Conservation (phyloP, 2,888 invertebrate species). For the Onthophagus sagittarius region DNA sequence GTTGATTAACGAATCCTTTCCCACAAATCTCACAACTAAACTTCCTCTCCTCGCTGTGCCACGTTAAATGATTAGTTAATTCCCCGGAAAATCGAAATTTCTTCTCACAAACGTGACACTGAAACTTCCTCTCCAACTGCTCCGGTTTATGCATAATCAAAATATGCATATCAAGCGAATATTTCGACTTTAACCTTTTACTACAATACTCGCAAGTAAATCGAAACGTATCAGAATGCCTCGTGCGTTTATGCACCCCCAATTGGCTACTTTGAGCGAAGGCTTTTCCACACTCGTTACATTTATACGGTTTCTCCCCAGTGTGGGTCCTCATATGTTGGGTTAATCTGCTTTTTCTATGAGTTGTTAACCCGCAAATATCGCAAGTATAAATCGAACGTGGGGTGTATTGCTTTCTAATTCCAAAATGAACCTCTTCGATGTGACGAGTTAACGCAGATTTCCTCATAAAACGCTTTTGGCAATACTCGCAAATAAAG, state of each 20-base stretch:
- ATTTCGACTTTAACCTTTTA: background rate
- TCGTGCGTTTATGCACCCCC: background rate
- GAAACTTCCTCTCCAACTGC: background rate
- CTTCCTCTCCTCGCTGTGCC: conserved; percentile 1
- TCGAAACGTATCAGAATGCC: background rate
- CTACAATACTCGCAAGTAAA: background rate
- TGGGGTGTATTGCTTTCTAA: background rate
- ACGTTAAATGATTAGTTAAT: background rate
- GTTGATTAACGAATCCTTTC: background rate
- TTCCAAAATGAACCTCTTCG: background rate
- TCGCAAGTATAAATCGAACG: conserved; percentile 2
- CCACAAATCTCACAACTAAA: background rate
- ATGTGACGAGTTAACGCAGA: background rate
- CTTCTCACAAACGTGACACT: background rate
- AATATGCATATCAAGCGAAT: background rate
- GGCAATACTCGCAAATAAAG: background rate
- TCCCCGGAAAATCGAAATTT: background rate
- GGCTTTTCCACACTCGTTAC: conserved; percentile 1
- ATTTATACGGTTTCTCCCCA: conserved; percentile 3
- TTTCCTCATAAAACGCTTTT: background rate
- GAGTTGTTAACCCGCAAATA: background rate
- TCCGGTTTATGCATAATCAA: background rate
- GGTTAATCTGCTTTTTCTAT: background rate
- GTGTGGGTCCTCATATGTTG: conserved; percentile 1
- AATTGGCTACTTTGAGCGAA: background rate